A percentile compares a stretch with the other conserved stretches of the same genome.
Evolutionary conservation across 1,140 invertebrate species (phyloP).

Genomic region (Drosophila orena): DNA sequence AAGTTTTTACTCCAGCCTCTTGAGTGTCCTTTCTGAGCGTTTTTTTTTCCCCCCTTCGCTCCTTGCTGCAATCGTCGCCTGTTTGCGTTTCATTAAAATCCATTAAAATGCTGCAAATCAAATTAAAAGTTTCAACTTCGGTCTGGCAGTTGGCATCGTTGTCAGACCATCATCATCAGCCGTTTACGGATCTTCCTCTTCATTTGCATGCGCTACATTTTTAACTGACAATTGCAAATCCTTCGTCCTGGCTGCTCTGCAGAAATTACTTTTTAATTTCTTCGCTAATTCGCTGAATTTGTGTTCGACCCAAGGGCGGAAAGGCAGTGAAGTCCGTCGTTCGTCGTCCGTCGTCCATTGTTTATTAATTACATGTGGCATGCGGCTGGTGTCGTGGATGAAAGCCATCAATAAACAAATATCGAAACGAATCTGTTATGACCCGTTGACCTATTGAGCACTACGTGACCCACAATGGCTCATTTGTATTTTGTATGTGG

Average conservation of each 20-base stretch:
- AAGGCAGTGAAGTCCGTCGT: background rate
- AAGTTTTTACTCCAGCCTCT: slow-evolving; percentile 53
- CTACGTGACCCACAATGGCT: slow-evolving; percentile 70
- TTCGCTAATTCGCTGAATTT: slow-evolving; percentile 60
- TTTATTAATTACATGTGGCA: slow-evolving; percentile 45
- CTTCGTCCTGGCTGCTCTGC: slow-evolving; percentile 23
- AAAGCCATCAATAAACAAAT: slow-evolving; percentile 39
- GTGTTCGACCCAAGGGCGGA: background rate
- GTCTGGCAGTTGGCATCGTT: slow-evolving; percentile 54
- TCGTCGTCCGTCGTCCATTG: slow-evolving; percentile 34
- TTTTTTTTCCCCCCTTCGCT: background rate
- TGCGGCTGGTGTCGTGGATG: background rate
- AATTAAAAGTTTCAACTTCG: slow-evolving; percentile 81
- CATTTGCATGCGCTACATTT: slow-evolving; percentile 73
- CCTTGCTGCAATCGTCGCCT: slow-evolving; percentile 48
- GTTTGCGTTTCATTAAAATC: slow-evolving; percentile 83
- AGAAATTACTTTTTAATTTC: slow-evolving; percentile 81
- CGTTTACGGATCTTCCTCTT: slow-evolving; percentile 56
- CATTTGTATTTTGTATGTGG: slow-evolving; percentile 80
- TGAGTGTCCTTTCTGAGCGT: slow-evolving; percentile 68
- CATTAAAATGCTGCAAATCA: slow-evolving; percentile 84
- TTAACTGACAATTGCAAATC: slow-evolving; percentile 70
- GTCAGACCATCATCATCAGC: slow-evolving; percentile 60
- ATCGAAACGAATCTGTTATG: slow-evolving; percentile 52
- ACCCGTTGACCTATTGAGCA: slow-evolving; percentile 74